A percentile compares a stretch with the other conserved stretches of the same genome.
Evolutionary conservation across 2,888 invertebrate genomes (phyloP).

Genomic region (Phortica okadai): DNA sequence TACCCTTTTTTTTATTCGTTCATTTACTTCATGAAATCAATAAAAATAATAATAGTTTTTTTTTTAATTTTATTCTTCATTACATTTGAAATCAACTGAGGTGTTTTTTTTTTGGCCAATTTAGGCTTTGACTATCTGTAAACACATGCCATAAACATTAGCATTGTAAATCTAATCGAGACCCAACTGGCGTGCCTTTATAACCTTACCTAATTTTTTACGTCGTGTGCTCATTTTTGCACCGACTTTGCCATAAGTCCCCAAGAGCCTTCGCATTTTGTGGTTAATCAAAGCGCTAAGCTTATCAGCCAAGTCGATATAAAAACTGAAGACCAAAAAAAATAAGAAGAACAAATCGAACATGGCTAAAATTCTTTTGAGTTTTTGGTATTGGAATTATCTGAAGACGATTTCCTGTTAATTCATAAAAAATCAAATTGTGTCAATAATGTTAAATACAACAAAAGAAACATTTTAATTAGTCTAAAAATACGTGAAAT

Average conservation of each 20-base stretch:
- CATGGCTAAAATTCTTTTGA: too few species aligned
- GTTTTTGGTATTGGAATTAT: too few species aligned
- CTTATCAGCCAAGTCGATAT: background rate
- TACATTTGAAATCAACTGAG: too few species aligned
- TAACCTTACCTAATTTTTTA: slow-evolving; percentile 13
- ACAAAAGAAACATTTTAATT: background rate
- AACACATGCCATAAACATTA: background rate
- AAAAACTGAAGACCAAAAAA: background rate
- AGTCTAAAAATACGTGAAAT: background rate
- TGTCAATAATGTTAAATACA: background rate
- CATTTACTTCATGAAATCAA: too few species aligned
- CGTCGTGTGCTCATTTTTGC: background rate
- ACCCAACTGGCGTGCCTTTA: background rate
- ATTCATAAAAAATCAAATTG: background rate
- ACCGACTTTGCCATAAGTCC: too few species aligned
- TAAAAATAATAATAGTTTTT: too few species aligned
- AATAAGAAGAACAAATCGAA: background rate
- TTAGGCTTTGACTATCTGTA: background rate
- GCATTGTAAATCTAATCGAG: background rate
- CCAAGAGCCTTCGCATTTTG: background rate
- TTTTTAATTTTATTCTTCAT: too few species aligned
- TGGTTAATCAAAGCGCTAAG: background rate
- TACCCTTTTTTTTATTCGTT: too few species aligned
- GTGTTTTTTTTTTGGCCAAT: background rate
- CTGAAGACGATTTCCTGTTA: background rate